Percentiles rank a stretch among this genome's conserved stretches.
Evolutionary conservation across 2,113 vertebrate species (phyloP).

Genomic region (Tor tambroides): DNA sequence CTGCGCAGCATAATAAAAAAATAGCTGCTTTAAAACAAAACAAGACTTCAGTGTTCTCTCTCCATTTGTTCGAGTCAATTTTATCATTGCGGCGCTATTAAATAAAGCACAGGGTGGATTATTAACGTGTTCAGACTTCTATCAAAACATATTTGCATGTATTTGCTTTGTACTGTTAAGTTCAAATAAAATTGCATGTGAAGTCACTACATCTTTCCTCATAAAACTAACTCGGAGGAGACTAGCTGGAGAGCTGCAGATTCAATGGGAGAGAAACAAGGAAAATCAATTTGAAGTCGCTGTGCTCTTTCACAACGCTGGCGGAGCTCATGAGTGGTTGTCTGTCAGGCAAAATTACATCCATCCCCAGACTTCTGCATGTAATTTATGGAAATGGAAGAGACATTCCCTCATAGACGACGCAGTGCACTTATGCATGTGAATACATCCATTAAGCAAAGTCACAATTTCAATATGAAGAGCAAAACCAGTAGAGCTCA

Average conservation of each 20-base stretch:
- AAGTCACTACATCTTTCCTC: slow-evolving; percentile 2
- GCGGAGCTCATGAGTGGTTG: slow-evolving; percentile 47
- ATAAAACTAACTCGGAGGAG: slow-evolving; percentile 9
- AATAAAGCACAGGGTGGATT: slow-evolving; percentile 17
- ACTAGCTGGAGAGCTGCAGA: slow-evolving; percentile 8
- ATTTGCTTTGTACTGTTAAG: not conserved
- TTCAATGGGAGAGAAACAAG: slow-evolving; percentile 46
- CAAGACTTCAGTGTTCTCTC: not conserved
- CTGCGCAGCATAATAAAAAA: not conserved
- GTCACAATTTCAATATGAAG: slow-evolving; percentile 59
- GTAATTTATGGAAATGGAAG: slow-evolving; percentile 62
- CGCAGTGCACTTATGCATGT: slow-evolving; percentile 49
- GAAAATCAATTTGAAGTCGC: slow-evolving; percentile 60
- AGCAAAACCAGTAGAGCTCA: slow-evolving; percentile 49
- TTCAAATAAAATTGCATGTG: slow-evolving; percentile 19
- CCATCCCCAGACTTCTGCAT: slow-evolving; percentile 45
- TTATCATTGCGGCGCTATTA: not conserved
- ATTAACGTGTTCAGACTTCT: slow-evolving; percentile 24
- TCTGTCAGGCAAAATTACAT: slow-evolving; percentile 59
- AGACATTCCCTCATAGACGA: slow-evolving; percentile 40
- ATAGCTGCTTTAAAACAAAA: not conserved
- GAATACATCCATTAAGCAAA: slow-evolving; percentile 60
- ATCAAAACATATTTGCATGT: slow-evolving; percentile 14
- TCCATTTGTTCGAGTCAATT: not conserved
- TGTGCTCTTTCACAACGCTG: slow-evolving; percentile 50